Percentiles rank a stretch among this genome's conserved stretches.
Conservation (phyloP, 2,797 vertebrate species). For the Gobionotothen gibberifrons region DNA sequence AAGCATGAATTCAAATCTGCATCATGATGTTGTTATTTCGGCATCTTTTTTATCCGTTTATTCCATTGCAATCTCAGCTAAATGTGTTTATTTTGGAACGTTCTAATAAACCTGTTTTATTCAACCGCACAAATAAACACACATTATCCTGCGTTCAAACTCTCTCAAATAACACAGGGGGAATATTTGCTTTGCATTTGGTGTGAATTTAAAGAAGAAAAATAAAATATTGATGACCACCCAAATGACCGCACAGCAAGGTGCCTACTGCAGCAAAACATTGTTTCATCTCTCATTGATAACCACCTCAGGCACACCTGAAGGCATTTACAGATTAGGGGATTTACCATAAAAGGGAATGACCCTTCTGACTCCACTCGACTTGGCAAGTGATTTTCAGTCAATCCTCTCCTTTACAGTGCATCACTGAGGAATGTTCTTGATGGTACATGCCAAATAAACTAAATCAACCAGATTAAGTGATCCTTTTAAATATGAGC, state of each 20-base stretch:
- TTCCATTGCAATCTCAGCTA: too few relatives aligned
- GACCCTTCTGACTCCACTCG: conserved; percentile 11
- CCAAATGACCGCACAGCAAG: background rate
- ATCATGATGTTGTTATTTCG: too few relatives aligned
- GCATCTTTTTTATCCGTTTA: too few relatives aligned
- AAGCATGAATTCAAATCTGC: too few relatives aligned
- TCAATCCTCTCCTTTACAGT: background rate
- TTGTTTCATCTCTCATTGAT: conserved; percentile 2
- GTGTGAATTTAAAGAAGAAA: background rate
- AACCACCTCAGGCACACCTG: conserved; percentile 8
- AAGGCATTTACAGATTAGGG: conserved; percentile 34
- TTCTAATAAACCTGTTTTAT: too few relatives aligned
- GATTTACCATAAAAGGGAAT: conserved; percentile 15
- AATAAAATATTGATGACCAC: background rate
- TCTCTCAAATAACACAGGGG: too few relatives aligned
- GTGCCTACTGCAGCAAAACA: background rate
- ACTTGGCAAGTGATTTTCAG: conserved; percentile 13
- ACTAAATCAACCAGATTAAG: conserved; percentile 20
- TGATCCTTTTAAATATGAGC: conserved; percentile 20
- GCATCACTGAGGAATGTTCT: background rate
- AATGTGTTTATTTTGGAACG: too few relatives aligned
- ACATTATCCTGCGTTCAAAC: too few relatives aligned
- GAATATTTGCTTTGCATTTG: too few relatives aligned
- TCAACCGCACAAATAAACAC: too few relatives aligned
- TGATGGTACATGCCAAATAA: conserved; percentile 6